A percentile compares a stretch with the other conserved stretches of the same genome.
phyloP scores from a whole-genome alignment of 2,113 vertebrate species.

The Gavialis gangeticus region DNA sequence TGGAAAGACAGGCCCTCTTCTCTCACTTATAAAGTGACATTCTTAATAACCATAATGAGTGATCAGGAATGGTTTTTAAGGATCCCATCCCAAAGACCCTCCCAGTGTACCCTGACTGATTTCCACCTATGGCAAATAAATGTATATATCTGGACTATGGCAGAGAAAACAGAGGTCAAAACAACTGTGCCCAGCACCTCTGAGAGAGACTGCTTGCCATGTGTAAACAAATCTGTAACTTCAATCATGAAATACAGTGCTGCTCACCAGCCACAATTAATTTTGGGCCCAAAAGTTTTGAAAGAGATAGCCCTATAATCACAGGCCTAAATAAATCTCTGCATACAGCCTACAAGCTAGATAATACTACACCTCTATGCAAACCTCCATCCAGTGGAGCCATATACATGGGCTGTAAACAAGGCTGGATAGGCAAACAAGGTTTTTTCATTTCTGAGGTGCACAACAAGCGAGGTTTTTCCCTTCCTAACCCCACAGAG shows the following conservation, averaged over 20 bases:
- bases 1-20: not conserved
- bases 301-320: conserved; percentile 11
- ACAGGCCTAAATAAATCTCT: conserved; percentile 14
- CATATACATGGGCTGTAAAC: not conserved
- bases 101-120: not conserved
- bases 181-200: not conserved
- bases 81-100: not conserved
- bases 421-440: not conserved
- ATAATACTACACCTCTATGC: not conserved
- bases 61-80: rapidly evolving
- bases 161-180: not conserved
- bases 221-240: not conserved
- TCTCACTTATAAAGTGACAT: not conserved
- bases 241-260: not conserved
- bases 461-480: rapidly evolving
- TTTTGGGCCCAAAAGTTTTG: not conserved
- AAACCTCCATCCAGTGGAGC: not conserved
- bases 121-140: not conserved
- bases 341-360: not conserved
- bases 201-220: not conserved
- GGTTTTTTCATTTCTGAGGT: not conserved
- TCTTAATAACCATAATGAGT: not conserved
- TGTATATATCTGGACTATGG: not conserved
- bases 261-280: not conserved
- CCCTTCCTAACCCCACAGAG: too few species aligned